Evolutionary conservation across 2,113 vertebrate species (phyloP).

Genomic region (Dryoscopus gambensis): DNA sequence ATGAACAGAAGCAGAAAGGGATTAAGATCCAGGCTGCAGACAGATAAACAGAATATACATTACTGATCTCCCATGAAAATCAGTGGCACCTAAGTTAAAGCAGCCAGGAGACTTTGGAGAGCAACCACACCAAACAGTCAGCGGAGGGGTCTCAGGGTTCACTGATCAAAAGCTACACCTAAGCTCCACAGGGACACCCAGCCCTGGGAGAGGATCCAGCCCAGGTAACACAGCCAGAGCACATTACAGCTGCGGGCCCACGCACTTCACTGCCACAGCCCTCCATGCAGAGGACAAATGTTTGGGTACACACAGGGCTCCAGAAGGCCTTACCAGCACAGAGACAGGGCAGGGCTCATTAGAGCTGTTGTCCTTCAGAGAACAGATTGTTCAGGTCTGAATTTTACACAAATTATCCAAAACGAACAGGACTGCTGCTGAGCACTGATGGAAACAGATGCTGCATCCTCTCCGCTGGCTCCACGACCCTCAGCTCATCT

Average conservation of each 20-base stretch:
- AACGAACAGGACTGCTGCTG: not conserved
- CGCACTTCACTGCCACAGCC: not conserved
- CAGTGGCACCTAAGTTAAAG: not conserved
- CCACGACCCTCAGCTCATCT: not conserved
- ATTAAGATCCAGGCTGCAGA: not conserved
- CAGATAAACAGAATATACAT: not conserved
- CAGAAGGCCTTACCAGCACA: not conserved
- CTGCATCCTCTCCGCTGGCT: not conserved
- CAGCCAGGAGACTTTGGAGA: not conserved
- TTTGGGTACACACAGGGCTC: not conserved
- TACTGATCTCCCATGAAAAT: not conserved
- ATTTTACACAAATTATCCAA: not conserved
- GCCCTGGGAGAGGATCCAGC: not conserved
- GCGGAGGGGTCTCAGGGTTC: not conserved
- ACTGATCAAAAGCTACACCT: not conserved
- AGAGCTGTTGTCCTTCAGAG: not conserved
- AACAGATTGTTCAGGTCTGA: not conserved
- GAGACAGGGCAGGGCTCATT: not conserved
- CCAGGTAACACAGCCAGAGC: not conserved
- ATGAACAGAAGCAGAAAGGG: not conserved
- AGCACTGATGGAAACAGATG: not conserved
- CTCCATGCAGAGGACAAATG: fast-evolving
- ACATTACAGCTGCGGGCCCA: not conserved
- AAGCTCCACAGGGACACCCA: not conserved
- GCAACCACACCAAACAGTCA: not conserved